Conservation (phyloP, 1,140 invertebrate species). For the Diorhabda elongata region DNA sequence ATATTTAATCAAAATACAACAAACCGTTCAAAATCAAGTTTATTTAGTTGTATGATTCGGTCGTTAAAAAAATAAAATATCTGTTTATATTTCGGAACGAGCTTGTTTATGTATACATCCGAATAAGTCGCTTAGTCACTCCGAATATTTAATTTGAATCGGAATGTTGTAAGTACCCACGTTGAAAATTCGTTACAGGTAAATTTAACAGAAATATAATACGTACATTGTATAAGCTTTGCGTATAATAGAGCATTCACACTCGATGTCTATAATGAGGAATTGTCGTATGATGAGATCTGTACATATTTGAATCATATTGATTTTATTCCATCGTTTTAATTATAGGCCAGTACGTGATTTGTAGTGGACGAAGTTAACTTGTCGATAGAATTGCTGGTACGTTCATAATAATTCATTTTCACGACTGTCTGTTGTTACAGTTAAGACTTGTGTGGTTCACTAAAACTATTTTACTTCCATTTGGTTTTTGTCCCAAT, state of each 20-base stretch:
- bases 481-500: background rate
- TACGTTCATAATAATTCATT: too few species aligned
- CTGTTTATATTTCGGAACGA: too few species aligned
- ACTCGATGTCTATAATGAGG: slow-evolving; percentile 25
- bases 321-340: slow-evolving; percentile 21
- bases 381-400: too few species aligned
- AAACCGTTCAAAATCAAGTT: too few species aligned
- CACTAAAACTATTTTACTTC: too few species aligned
- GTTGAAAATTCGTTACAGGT: slow-evolving; percentile 8
- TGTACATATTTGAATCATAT: slow-evolving; percentile 22
- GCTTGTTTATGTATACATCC: too few species aligned
- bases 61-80: too few species aligned
- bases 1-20: too few species aligned
- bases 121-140: background rate
- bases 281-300: slow-evolving; percentile 28
- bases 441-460: too few species aligned
- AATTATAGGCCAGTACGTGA: background rate
- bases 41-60: too few species aligned
- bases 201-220: slow-evolving; percentile 20
- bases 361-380: too few species aligned
- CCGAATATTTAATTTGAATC: background rate
- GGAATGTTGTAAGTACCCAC: background rate
- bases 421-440: too few species aligned
- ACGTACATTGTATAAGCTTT: slow-evolving; percentile 23
- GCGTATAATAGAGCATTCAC: slow-evolving; percentile 32